Conservation (phyloP, 2,797 vertebrate species). For the Propithecus deckenii region DNA sequence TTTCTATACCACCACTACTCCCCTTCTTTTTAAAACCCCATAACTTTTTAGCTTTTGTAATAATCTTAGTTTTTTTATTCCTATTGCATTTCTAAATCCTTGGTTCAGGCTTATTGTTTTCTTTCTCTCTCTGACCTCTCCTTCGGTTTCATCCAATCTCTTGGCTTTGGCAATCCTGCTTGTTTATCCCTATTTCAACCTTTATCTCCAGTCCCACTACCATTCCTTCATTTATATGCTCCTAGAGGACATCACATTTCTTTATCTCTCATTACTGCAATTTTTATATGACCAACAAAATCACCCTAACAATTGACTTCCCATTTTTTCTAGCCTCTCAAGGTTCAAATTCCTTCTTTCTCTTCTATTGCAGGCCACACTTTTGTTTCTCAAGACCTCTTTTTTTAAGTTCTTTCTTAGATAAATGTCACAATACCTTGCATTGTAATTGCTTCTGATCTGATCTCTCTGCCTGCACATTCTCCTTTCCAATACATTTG, state of each 20-base stretch:
- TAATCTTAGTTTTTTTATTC: background rate
- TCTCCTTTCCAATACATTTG: background rate
- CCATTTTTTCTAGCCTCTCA: background rate
- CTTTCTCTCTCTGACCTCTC: background rate
- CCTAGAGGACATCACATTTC: too few species aligned
- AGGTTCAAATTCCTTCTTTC: background rate
- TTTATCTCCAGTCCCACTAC: background rate
- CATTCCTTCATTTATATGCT: background rate
- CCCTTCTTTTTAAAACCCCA: background rate
- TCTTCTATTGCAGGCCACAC: background rate
- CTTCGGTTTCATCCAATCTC: background rate
- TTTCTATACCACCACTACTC: background rate
- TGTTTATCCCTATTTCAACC: background rate
- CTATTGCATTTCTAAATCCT: background rate
- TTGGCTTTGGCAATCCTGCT: background rate
- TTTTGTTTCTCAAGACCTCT: background rate
- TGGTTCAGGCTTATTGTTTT: background rate
- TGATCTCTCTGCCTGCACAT: background rate
- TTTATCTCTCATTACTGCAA: background rate
- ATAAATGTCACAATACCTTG: background rate
- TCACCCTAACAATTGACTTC: background rate
- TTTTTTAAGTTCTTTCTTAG: background rate
- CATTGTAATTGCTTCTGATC: background rate
- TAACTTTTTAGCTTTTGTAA: background rate
- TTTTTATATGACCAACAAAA: background rate